Evolutionary conservation across 2,113 vertebrate species (phyloP), one percentile per base, ranked within the genome.

Genomic region (Hydrochoerus hydrochaeris): DNA sequence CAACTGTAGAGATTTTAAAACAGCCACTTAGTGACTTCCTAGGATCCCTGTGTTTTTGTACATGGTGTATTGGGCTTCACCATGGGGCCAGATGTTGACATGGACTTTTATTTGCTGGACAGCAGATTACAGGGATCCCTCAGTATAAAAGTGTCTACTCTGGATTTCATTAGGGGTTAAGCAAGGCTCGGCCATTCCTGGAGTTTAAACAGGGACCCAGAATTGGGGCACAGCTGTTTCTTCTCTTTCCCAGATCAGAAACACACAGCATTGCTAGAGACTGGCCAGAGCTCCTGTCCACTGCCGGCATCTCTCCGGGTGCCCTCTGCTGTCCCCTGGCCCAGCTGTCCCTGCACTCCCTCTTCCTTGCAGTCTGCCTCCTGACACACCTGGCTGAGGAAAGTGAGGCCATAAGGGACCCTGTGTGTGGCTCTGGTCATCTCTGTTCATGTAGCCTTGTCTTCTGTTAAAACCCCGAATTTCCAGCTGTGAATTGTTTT

Each of bases 161-260:
- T 97, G 97, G 95, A 90, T 96, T 96, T 97, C 90, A 94, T 95
- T 96, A 98, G 49, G 95, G 80, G 91, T 73, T 67, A 83, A 97
- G 94, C 88, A 92, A 94, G 77, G 87, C 90, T 67, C 62, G 95
- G 81, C 54, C 89, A 75, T 80, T 90, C 75, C 86, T 90, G 58
- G 44, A 83, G 84, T 71, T 94, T 92, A 49, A 90, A 75, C 54
- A 54, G 69, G 35, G 71, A 83, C 77, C 69, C 10, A 65, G 88
- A 16, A 86, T 96, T 73, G 35, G 35, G 73, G 46, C 58, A 78
- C 93, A 95, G 95, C 95, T 96, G 90, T 77, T 95, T 67, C n/a
- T 93, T 82, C 52, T 58, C 85, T 60, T 92, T 75, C 87, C 20
- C 86, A 93, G 91, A 71, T 80, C 63, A 77, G 88, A 75, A 89